phyloP scores from a whole-genome alignment of 2,888 invertebrate species.

The Latheticus oryzae region DNA sequence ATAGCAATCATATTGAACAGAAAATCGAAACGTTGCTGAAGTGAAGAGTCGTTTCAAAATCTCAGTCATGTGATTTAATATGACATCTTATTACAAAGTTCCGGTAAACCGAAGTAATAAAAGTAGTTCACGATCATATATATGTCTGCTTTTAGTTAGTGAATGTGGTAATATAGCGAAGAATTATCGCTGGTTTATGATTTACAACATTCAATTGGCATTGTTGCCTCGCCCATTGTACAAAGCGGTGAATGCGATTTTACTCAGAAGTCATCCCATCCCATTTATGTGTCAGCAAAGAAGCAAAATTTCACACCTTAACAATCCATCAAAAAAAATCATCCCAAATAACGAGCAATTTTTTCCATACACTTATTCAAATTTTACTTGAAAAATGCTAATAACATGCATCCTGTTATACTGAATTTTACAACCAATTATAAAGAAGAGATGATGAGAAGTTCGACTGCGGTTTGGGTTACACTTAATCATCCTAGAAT shows the following conservation, averaged over 20 bases:
- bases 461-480: constrained; percentile 18
- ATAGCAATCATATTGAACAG: no score
- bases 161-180: constrained; percentile 23
- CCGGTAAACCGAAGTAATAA: constrained; percentile 26
- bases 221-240: constrained; percentile 30
- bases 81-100: constrained; percentile 34
- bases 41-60: constrained; percentile 7
- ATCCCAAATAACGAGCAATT: no score
- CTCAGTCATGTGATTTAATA: constrained; percentile 35
- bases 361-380: constrained; percentile 25
- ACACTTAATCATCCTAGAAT: constrained; percentile 20
- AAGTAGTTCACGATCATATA: constrained; percentile 31
- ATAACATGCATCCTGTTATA: constrained; percentile 26
- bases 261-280: constrained; percentile 22
- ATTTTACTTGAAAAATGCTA: constrained; percentile 34
- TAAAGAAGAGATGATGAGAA: constrained; percentile 17
- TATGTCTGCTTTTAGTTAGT: constrained; percentile 31
- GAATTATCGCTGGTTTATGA: constrained; percentile 36
- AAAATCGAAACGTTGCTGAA: constrained; percentile 9
- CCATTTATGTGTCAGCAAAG: constrained; percentile 8
- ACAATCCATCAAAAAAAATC: no score
- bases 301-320: constrained; percentile 20
- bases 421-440: constrained; percentile 34
- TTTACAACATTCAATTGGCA: constrained; percentile 24
- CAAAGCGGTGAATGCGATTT: constrained; percentile 6